Conservation (phyloP, 2,888 invertebrate genomes). For the Cordilura impudica region DNA sequence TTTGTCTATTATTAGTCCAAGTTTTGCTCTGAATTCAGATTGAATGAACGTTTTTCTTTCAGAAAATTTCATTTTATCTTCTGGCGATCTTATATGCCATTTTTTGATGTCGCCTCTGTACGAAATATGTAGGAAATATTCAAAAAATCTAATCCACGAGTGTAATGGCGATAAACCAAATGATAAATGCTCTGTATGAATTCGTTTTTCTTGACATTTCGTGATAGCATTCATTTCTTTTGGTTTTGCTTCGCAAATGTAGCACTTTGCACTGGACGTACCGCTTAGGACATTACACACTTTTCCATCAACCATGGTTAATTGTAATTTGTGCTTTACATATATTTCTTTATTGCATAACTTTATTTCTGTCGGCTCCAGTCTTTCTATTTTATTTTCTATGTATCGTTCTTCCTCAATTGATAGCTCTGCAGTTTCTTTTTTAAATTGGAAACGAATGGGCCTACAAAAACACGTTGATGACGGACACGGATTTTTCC, state of each 20-base stretch:
- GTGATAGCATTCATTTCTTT: slow-evolving; percentile 53
- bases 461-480: no score
- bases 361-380: neutral
- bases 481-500: no score
- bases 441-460: no score
- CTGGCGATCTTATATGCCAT: slow-evolving; percentile 36
- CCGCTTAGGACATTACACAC: slow-evolving; percentile 60
- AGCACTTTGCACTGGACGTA: slow-evolving; percentile 57
- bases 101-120: slow-evolving; percentile 44
- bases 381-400: neutral
- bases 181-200: slow-evolving; percentile 23
- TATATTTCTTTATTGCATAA: no score
- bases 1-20: no score
- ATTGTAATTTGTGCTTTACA: no score
- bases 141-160: no score
- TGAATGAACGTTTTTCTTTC: no score
- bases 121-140: slow-evolving; percentile 52
- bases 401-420: no score
- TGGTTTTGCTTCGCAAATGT: no score
- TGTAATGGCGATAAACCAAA: slow-evolving; percentile 42
- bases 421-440: no score
- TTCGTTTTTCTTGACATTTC: slow-evolving; percentile 39
- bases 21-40: no score
- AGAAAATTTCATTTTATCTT: slow-evolving; percentile 27
- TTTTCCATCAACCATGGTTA: slow-evolving; percentile 63